phyloP scores from a whole-genome alignment of 2,888 invertebrate genomes.

The Antheraea yamamai region DNA sequence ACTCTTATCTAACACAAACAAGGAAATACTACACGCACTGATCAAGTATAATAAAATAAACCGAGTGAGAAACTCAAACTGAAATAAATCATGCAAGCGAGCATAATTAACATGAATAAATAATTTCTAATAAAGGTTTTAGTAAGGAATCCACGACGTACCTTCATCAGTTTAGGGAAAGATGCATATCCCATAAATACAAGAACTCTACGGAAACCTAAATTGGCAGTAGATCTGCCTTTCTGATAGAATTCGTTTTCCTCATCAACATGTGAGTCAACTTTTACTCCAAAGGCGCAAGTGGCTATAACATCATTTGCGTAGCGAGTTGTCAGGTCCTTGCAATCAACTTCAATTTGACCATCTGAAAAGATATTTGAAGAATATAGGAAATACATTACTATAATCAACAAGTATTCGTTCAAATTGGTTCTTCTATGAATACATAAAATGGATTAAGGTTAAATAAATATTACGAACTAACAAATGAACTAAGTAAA shows the following conservation, averaged over 20 bases:
- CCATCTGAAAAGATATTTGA: slow-evolving; percentile 31
- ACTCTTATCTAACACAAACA: no score
- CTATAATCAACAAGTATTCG: no score
- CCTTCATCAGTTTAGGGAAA: slow-evolving; percentile 37
- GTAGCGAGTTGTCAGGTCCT: slow-evolving; percentile 67
- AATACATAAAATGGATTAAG: no score
- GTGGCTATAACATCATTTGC: slow-evolving; percentile 79
- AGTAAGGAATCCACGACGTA: slow-evolving; percentile 16
- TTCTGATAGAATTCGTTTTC: slow-evolving; percentile 78
- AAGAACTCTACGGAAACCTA: slow-evolving; percentile 42
- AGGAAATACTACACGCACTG: no score
- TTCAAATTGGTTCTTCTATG: no score
- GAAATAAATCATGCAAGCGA: no score
- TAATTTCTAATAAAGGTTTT: background rate
- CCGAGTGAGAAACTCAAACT: no score
- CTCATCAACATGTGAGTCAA: slow-evolving; percentile 77
- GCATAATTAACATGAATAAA: background rate
- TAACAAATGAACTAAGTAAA: no score
- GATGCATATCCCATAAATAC: slow-evolving; percentile 35
- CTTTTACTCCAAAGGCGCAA: slow-evolving; percentile 74
- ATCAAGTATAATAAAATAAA: no score
- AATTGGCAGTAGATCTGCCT: slow-evolving; percentile 69
- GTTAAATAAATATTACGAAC: no score
- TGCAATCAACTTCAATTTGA: slow-evolving; percentile 58
- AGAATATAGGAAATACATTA: background rate